These are phyloP conservation scores for Parnassius orleans DNA, from an alignment of 2,888 invertebrate species.

Conservation along the genomic window DNA sequence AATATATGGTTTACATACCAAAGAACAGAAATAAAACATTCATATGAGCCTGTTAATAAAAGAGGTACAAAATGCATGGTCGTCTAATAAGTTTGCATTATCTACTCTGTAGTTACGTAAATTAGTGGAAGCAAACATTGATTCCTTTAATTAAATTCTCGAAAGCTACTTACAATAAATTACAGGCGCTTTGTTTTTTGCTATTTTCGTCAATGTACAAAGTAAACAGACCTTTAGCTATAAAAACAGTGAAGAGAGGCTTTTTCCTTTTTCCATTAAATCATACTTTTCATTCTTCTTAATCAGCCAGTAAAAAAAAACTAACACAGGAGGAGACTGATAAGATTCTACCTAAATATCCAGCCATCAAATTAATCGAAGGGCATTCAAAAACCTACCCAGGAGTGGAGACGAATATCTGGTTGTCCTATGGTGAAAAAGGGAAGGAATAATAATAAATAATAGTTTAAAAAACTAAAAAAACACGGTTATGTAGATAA, in stretches of 20 bases:
- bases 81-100: conserved; percentile 15
- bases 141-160: conserved; percentile 64
- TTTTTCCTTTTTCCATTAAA: not conserved
- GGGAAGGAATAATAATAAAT: no score
- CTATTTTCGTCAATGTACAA: conserved; percentile 32
- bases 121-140: conserved; percentile 42
- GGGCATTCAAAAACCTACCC: no score
- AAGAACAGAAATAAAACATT: not conserved
- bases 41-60: not conserved
- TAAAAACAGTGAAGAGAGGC: not conserved
- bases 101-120: conserved; percentile 31
- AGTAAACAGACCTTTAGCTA: not conserved
- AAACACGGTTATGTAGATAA: no score
- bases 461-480: no score
- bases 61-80: conserved; percentile 4
- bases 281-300: no score
- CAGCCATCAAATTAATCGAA: no score
- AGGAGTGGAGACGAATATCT: no score
- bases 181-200: conserved; percentile 48
- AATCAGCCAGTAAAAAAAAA: no score
- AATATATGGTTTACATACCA: not conserved
- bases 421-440: no score
- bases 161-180: conserved; percentile 54
- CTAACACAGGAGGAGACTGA: no score
- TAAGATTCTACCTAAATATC: no score